Evolutionary conservation across 2,797 vertebrate species (phyloP).

Genomic region (Thaleichthys pacificus): DNA sequence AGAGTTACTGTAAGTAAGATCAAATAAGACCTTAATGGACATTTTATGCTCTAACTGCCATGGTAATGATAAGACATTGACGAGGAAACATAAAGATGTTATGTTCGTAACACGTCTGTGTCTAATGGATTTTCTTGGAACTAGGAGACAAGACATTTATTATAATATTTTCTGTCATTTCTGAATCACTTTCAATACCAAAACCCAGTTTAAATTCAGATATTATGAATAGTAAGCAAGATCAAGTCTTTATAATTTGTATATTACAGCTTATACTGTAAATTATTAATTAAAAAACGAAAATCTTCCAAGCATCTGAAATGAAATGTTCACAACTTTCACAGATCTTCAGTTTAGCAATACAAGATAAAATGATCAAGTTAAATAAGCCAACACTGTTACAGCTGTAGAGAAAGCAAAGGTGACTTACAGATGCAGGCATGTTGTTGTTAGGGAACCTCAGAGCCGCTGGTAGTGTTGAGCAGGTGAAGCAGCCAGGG

Average conservation of each 20-base stretch:
- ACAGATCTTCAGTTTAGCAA: neutral
- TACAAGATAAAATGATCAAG: neutral
- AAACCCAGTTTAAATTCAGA: no score
- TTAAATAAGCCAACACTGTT: neutral
- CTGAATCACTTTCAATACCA: no score
- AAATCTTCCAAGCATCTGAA: neutral
- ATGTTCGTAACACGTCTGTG: neutral
- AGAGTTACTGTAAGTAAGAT: neutral
- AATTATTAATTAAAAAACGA: neutral
- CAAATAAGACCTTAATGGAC: neutral
- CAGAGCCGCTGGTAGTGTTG: neutral
- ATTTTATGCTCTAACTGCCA: neutral
- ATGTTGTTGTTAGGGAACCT: slow-evolving; percentile 20
- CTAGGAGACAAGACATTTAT: neutral
- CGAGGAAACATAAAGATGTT: slow-evolving; percentile 1
- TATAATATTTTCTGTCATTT: no score
- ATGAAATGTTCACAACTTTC: neutral
- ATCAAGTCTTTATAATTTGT: no score
- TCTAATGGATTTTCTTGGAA: neutral
- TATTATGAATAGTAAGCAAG: no score
- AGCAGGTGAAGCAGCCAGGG: slow-evolving; percentile 12
- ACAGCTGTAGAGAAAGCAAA: neutral
- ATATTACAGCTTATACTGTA: no score
- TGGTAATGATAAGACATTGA: neutral
- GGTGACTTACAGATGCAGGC: slow-evolving; percentile 18